Conservation (phyloP, 2,797 vertebrate species). For the Rhynchonycteris naso region DNA sequence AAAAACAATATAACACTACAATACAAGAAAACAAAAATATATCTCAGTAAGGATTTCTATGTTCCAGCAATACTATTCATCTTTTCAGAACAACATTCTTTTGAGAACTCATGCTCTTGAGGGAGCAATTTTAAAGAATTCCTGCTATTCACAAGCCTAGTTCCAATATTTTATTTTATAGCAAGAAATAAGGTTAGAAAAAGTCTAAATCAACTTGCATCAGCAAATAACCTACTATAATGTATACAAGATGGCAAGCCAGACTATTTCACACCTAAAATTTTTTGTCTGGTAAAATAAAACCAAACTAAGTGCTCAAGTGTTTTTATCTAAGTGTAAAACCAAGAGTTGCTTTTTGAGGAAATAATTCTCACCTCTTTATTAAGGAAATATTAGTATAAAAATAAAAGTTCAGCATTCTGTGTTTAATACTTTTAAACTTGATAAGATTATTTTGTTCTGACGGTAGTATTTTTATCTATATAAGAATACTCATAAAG, state of each 20-base stretch:
- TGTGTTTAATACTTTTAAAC: neutral
- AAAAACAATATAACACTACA: neutral
- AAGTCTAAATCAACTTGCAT: conserved; percentile 32
- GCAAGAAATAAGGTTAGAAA: conserved; percentile 50
- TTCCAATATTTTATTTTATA: conserved; percentile 64
- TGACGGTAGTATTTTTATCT: neutral
- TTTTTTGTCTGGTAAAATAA: neutral
- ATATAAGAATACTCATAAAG: neutral
- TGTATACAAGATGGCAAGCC: neutral
- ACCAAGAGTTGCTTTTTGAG: neutral
- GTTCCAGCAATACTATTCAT: conserved; percentile 4
- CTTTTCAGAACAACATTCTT: conserved; percentile 57
- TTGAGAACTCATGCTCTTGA: conserved; percentile 16
- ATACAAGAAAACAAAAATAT: conserved; percentile 39
- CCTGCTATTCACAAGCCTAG: neutral
- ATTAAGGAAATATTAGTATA: neutral
- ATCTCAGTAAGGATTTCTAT: conserved; percentile 52
- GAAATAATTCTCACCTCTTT: neutral
- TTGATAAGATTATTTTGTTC: neutral
- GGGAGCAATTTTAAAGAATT: conserved; percentile 54
- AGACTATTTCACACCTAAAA: neutral
- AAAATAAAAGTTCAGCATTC: neutral
- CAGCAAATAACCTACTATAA: conserved; percentile 9
- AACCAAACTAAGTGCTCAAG: neutral
- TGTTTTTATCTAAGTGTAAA: neutral